Conservation (phyloP, 2,797 vertebrate genomes). For the Malacoctenus gilli region DNA sequence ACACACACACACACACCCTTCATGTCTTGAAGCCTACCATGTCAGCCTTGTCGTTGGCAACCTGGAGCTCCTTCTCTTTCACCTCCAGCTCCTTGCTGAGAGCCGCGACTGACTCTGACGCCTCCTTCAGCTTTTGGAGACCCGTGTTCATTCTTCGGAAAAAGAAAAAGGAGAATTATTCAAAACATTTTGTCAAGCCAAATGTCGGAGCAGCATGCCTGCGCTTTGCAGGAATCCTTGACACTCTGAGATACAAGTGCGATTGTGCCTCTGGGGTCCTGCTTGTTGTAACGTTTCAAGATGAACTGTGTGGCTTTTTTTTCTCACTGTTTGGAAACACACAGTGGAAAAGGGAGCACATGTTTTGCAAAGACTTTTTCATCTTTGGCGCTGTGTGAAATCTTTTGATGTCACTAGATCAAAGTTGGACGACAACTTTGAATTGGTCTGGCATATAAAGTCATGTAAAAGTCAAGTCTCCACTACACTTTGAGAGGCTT, state of each 20-base stretch:
- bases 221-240: too few species aligned
- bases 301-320: neutral
- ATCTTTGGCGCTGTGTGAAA: too few species aligned
- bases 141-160: slow-evolving; percentile 92
- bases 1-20: too few species aligned
- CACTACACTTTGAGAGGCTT: too few species aligned
- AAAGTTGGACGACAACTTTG: too few species aligned
- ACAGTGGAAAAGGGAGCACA: too few species aligned
- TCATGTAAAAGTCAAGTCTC: too few species aligned
- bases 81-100: slow-evolving; percentile 91
- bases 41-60: slow-evolving; percentile 94
- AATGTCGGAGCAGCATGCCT: too few species aligned
- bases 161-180: slow-evolving; percentile 3
- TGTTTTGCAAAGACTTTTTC: too few species aligned
- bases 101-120: slow-evolving; percentile 89
- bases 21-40: slow-evolving; percentile 84
- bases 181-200: too few species aligned
- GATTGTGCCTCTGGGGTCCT: neutral
- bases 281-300: neutral
- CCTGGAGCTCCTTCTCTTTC: slow-evolving; percentile 93
- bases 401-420: too few species aligned
- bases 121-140: slow-evolving; percentile 93
- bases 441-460: too few species aligned
- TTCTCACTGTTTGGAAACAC: neutral
- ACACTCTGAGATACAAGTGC: neutral